Percentiles rank a stretch among this genome's conserved stretches.
phyloP scores from a whole-genome alignment of 2,113 vertebrate genomes.

The Tichodroma muraria region DNA sequence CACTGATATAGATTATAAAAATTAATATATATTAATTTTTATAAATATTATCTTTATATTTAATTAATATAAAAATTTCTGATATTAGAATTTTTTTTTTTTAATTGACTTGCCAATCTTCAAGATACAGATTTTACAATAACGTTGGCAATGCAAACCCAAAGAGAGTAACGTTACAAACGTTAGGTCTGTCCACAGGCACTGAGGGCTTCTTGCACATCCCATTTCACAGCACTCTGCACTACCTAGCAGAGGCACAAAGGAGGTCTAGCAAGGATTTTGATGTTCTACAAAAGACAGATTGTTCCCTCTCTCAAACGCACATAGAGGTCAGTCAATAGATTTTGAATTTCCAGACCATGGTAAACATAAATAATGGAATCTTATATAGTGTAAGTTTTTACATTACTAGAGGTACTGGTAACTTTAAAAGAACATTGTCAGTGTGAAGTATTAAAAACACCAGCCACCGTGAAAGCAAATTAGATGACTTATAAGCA shows the following conservation, averaged over 20 bases:
- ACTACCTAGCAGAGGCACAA: neutral
- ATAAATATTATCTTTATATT: too few relatives aligned
- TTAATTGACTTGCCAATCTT: neutral
- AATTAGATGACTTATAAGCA: neutral
- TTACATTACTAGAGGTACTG: neutral
- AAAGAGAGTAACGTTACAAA: neutral
- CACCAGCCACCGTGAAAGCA: neutral
- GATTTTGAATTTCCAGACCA: neutral
- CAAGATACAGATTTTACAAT: neutral
- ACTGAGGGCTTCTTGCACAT: neutral
- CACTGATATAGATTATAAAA: neutral
- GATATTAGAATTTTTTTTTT: neutral
- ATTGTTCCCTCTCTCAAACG: neutral
- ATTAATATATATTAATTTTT: too few relatives aligned
- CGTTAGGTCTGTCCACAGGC: neutral
- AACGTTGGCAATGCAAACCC: rapidly evolving
- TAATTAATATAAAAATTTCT: too few relatives aligned
- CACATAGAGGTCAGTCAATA: neutral
- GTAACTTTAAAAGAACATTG: neutral
- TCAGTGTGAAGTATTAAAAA: neutral
- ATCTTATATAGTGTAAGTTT: neutral
- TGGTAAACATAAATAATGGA: neutral
- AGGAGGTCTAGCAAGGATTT: neutral
- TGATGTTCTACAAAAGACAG: neutral
- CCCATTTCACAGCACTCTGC: neutral